phyloP scores from a whole-genome alignment of 2,113 vertebrate genomes.

The Lagopus leucura region DNA sequence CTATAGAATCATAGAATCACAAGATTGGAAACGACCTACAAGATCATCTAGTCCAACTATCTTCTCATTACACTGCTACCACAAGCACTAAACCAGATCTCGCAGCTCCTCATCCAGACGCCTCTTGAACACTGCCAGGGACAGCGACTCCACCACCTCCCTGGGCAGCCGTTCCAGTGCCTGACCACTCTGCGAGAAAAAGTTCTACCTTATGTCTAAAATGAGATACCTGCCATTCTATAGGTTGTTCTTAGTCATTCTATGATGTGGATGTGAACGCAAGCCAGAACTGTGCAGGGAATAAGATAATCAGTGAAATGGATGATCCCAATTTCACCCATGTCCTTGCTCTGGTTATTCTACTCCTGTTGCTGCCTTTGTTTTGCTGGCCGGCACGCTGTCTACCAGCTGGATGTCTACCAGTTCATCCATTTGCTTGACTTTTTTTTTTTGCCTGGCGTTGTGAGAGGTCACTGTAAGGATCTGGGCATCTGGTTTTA shows the following conservation, averaged over 20 bases:
- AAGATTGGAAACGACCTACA: no score
- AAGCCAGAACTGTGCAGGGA: not conserved
- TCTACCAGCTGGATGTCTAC: not conserved
- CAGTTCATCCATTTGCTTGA: not conserved
- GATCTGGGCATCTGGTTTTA: not conserved
- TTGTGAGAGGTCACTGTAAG: not conserved
- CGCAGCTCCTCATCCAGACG: no score
- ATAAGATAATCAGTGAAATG: not conserved
- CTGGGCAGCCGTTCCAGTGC: no score
- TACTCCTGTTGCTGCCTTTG: not conserved
- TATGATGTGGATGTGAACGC: not conserved
- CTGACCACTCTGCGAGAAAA: no score
- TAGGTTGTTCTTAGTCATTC: no score
- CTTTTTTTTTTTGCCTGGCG: not conserved
- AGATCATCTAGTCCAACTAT: no score
- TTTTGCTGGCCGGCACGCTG: not conserved
- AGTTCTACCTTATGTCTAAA: no score
- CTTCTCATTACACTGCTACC: no score
- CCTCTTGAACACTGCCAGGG: no score
- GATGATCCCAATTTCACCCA: rapidly evolving
- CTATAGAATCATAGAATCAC: no score
- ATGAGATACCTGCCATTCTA: not conserved
- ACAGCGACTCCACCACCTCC: no score
- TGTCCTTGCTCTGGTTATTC: not conserved
- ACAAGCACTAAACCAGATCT: no score